These are phyloP conservation scores for Folsomia manolachei DNA, from an alignment of 2,888 invertebrate species.

Conservation along the genomic window DNA sequence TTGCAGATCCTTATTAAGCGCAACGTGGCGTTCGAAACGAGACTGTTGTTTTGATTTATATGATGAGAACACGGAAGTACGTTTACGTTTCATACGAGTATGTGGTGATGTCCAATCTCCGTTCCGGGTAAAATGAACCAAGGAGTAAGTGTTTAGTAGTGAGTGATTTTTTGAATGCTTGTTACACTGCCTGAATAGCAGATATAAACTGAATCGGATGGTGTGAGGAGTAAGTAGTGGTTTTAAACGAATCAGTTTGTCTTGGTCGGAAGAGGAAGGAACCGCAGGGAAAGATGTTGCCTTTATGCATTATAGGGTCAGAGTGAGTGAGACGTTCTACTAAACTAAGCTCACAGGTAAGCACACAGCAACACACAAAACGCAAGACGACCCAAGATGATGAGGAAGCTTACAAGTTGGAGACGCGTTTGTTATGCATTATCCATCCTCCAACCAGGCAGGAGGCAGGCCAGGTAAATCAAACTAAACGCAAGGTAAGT, in stretches of 20 bases:
- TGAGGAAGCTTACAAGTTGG: not conserved
- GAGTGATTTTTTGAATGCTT: not conserved
- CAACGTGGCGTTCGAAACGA: not conserved
- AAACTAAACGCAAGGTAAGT: not conserved
- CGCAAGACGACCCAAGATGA: too few species aligned
- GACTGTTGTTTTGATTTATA: not conserved
- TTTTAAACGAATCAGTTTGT: not conserved
- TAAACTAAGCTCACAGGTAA: not conserved
- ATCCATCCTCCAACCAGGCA: not conserved
- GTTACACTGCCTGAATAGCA: not conserved
- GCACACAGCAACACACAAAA: not conserved
- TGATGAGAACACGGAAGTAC: not conserved
- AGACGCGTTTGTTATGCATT: not conserved
- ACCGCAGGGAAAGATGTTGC: not conserved
- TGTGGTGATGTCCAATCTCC: too few species aligned
- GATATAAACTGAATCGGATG: not conserved
- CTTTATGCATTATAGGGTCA: not conserved
- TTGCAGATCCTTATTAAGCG: not conserved
- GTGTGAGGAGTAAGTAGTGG: not conserved
- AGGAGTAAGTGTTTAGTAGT: not conserved
- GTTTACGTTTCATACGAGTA: too few species aligned
- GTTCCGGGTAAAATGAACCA: not conserved
- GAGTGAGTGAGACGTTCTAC: not conserved
- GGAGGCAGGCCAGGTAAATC: not conserved
- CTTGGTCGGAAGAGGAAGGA: not conserved